phyloP scores from a whole-genome alignment of 2,797 vertebrate species.

The Ctenopoma kingsleyae region DNA sequence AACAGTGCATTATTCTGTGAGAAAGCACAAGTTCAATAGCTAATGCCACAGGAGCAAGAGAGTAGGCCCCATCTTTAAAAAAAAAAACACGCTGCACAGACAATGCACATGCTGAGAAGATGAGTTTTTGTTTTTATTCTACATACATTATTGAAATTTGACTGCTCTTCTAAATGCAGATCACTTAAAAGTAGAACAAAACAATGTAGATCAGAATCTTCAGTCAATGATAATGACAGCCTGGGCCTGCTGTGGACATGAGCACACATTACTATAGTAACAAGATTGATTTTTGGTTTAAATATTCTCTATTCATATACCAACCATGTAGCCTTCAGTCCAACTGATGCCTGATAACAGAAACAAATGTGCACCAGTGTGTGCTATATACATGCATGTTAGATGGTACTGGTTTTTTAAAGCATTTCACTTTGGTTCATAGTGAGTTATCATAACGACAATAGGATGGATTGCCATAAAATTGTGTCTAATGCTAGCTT shows the following conservation, averaged over 20 bases:
- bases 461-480: too few species aligned
- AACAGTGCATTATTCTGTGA: conserved; percentile 60
- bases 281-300: conserved; percentile 1
- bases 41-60: conserved; percentile 41
- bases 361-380: not conserved
- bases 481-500: too few species aligned
- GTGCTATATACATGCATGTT: too few species aligned
- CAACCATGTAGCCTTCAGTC: not conserved
- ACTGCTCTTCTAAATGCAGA: conserved; percentile 1
- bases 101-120: conserved; percentile 19
- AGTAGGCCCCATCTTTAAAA: conserved; percentile 59
- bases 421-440: too few species aligned
- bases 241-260: not conserved
- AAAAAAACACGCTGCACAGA: conserved; percentile 51
- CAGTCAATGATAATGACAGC: not conserved
- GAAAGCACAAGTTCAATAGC: conserved; percentile 65
- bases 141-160: not conserved
- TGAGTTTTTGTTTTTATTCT: conserved; percentile 16
- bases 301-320: not conserved
- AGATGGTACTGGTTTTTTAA: too few species aligned
- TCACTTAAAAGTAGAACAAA: not conserved
- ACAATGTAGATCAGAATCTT: not conserved
- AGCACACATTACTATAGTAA: not conserved
- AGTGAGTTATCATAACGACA: too few species aligned
- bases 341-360: not conserved